These are phyloP conservation scores for Fabriciana adippe DNA, from an alignment of 2,888 invertebrate species.

Conservation along the genomic window DNA sequence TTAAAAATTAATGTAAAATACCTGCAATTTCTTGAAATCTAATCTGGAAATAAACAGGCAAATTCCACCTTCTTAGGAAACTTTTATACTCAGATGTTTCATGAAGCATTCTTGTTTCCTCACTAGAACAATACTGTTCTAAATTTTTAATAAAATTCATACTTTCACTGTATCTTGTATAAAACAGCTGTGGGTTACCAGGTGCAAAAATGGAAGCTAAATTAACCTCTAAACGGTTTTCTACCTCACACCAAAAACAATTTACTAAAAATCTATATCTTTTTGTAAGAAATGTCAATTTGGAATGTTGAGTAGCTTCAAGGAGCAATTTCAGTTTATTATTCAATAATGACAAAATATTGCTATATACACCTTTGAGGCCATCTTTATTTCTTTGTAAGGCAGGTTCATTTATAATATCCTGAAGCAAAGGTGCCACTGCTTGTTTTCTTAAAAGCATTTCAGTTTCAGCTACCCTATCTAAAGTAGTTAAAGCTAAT, in stretches of 20 bases:
- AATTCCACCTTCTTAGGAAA: constrained; percentile 94
- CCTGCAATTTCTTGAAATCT: constrained; percentile 96
- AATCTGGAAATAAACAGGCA: constrained; percentile 98
- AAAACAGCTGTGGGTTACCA: constrained; percentile 94
- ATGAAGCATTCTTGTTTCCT: constrained; percentile 83
- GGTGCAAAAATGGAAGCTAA: constrained; percentile 94
- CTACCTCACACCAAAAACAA: constrained; percentile 94
- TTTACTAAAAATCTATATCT: constrained; percentile 85
- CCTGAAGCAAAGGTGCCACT: constrained; percentile 85
- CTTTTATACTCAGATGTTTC: constrained; percentile 87
- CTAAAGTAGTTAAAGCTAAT: constrained; percentile 84
- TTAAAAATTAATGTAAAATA: constrained; percentile 36
- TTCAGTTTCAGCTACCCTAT: constrained; percentile 87
- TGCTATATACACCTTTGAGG: constrained; percentile 87
- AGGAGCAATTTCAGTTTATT: constrained; percentile 83
- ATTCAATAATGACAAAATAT: constrained; percentile 87
- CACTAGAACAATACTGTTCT: constrained; percentile 84
- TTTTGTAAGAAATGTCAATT: constrained; percentile 65
- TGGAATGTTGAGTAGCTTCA: constrained; percentile 78
- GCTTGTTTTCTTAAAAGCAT: constrained; percentile 85
- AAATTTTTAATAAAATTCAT: constrained; percentile 88
- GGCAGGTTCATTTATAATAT: constrained; percentile 86
- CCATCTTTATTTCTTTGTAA: constrained; percentile 84
- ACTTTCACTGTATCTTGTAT: constrained; percentile 90
- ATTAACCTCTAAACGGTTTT: constrained; percentile 90